Percentiles rank a stretch among this genome's conserved stretches.
phyloP scores from a whole-genome alignment of 2,888 invertebrate genomes.

The Acanthosepion pharaonis region DNA sequence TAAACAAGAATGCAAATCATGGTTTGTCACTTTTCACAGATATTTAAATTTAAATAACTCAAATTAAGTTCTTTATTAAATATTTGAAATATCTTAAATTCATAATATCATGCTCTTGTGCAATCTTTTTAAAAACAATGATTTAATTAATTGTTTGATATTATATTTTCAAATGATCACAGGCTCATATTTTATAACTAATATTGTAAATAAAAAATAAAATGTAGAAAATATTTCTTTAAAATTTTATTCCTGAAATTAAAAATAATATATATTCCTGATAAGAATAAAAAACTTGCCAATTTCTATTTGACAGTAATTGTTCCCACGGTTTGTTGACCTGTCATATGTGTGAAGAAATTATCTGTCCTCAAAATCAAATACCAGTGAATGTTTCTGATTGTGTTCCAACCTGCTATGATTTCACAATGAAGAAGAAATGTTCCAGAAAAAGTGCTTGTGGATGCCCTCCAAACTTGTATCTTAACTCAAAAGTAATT shows the following conservation, averaged over 20 bases:
- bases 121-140: not conserved
- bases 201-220: not conserved
- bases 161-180: not conserved
- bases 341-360: not conserved
- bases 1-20: not conserved
- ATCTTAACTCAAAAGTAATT: not conserved
- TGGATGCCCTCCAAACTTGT: not conserved
- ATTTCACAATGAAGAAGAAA: not conserved
- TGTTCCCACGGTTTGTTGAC: not conserved
- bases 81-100: not conserved
- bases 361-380: conserved; percentile 9
- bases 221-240: not conserved
- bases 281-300: not conserved
- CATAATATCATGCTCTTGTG: not conserved
- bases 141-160: not conserved
- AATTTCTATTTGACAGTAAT: not conserved
- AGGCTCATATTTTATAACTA: not conserved
- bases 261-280: not conserved
- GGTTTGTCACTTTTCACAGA: not conserved
- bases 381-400: not conserved
- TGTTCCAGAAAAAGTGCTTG: not conserved
- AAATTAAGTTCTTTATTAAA: not conserved
- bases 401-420: not conserved
- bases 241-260: not conserved
- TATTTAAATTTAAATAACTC: not conserved